These are phyloP conservation scores for Zenarchopterus dispar DNA, from an alignment of 2,797 vertebrate genomes.

Conservation along the genomic window DNA sequence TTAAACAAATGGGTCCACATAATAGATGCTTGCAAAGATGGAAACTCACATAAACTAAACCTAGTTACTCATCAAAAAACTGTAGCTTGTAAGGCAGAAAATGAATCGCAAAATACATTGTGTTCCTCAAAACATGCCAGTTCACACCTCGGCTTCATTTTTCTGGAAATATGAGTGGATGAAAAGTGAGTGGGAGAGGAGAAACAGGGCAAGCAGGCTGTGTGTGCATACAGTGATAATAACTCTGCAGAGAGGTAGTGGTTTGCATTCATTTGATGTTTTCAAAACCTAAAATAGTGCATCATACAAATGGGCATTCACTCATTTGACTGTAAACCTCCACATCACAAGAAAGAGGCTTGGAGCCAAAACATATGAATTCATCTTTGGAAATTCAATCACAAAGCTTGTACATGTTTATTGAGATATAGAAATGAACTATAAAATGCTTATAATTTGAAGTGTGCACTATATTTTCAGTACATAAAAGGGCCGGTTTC, in stretches of 20 bases:
- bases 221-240: conserved; percentile 40
- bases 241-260: conserved; percentile 49
- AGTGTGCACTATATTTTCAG: no score
- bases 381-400: not conserved
- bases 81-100: conserved; percentile 7
- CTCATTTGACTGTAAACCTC: conserved; percentile 9
- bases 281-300: conserved; percentile 9
- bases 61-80: not conserved
- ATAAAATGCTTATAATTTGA: not conserved
- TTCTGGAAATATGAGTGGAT: conserved; percentile 45
- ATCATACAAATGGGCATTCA: conserved; percentile 5
- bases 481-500: not conserved
- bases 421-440: not conserved
- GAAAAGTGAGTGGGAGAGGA: conserved; percentile 62
- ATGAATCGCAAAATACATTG: conserved; percentile 8
- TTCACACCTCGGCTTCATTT: conserved; percentile 33
- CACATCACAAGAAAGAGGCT: not conserved
- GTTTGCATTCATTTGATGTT: conserved; percentile 28
- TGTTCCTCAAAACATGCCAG: conserved; percentile 9
- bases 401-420: not conserved
- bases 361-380: not conserved
- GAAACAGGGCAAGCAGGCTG: conserved; percentile 55
- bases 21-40: not conserved
- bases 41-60: not conserved
- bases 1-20: conserved; percentile 11